Evolutionary conservation across 2,888 invertebrate species (phyloP).

Genomic region (Sclerodermus sp.): DNA sequence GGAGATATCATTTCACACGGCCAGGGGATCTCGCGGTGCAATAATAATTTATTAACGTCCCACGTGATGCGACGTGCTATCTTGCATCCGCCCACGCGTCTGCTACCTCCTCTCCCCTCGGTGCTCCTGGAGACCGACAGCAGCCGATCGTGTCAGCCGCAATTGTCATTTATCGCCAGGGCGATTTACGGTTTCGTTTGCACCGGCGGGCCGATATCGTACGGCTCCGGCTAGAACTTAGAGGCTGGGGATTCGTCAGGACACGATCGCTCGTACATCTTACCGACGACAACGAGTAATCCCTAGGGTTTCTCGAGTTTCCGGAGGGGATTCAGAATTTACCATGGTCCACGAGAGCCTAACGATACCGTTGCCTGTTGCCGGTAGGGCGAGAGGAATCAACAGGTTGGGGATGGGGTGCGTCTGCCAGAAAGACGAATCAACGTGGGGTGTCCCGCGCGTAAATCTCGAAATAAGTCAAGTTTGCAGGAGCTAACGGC

Average conservation of each 20-base stretch:
- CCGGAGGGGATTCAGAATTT: too few relatives aligned
- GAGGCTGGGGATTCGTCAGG: constrained; percentile 51
- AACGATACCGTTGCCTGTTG: too few relatives aligned
- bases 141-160: constrained; percentile 43
- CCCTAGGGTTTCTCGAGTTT: too few relatives aligned
- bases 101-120: constrained; percentile 31
- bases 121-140: constrained; percentile 16
- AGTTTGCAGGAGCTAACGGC: background rate
- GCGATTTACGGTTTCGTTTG: constrained; percentile 53
- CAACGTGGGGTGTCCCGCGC: background rate
- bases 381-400: background rate
- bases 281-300: constrained; percentile 21
- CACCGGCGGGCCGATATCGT: constrained; percentile 28
- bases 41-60: constrained; percentile 50
- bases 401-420: constrained; percentile 6
- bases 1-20: constrained; percentile 43
- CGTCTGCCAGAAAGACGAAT: constrained; percentile 5
- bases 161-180: constrained; percentile 54
- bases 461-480: background rate
- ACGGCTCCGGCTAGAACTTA: constrained; percentile 25
- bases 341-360: too few relatives aligned
- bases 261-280: constrained; percentile 46
- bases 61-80: constrained; percentile 40
- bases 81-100: constrained; percentile 41
- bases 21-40: constrained; percentile 29